Conservation (phyloP, 2,888 invertebrate species). For the Malthinus seriepunctatus region DNA sequence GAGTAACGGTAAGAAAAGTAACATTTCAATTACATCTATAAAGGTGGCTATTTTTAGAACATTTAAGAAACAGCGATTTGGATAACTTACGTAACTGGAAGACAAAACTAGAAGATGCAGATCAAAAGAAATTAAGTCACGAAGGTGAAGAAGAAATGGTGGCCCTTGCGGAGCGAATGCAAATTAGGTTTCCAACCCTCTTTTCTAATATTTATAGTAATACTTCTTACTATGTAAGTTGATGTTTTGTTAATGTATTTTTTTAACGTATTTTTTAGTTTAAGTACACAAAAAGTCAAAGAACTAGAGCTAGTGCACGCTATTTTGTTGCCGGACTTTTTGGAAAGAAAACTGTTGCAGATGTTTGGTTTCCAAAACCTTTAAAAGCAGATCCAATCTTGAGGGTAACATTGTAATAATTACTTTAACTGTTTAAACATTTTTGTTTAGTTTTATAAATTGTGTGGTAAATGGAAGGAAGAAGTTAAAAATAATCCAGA, state of each 20-base stretch:
- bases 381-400: slow-evolving; percentile 56
- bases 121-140: slow-evolving; percentile 62
- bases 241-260: slow-evolving; percentile 8
- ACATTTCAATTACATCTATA: neutral
- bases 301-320: slow-evolving; percentile 75
- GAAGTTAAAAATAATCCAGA: slow-evolving; percentile 47
- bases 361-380: slow-evolving; percentile 68
- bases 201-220: slow-evolving; percentile 62
- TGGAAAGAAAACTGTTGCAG: slow-evolving; percentile 63
- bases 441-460: slow-evolving; percentile 50
- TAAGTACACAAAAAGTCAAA: slow-evolving; percentile 75
- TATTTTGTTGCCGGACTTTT: slow-evolving; percentile 78
- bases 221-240: slow-evolving; percentile 13
- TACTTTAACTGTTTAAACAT: neutral
- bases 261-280: slow-evolving; percentile 60
- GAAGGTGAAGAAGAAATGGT: slow-evolving; percentile 80
- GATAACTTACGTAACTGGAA: slow-evolving; percentile 39
- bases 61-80: slow-evolving; percentile 13
- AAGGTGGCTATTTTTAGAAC: neutral
- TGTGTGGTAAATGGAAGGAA: slow-evolving; percentile 48
- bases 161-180: slow-evolving; percentile 73
- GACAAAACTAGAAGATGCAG: neutral
- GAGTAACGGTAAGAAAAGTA: slow-evolving; percentile 36
- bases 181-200: slow-evolving; percentile 68
- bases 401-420: slow-evolving; percentile 40